Evolutionary conservation across 2,113 vertebrate genomes (phyloP), one percentile per base, ranked within the genome.

Genomic region (Sporophila hypoxantha): DNA sequence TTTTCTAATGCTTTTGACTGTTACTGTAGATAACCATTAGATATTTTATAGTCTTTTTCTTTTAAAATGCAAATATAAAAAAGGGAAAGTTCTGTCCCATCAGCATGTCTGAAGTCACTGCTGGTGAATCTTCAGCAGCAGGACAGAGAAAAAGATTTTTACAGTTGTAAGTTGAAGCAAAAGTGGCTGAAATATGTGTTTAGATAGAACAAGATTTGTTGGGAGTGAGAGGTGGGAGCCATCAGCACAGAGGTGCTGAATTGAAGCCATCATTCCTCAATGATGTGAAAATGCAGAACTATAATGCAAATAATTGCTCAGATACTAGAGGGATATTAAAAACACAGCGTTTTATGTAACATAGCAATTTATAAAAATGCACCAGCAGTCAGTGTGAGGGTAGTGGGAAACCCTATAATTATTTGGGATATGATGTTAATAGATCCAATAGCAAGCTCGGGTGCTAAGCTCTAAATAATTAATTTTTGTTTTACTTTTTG

Each of bases 171-270:
- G 62, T 62, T 88, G 78, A 91, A 86, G 70, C 10, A 83, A 92
- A 94, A 79, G 55, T 86, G 74, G 75, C 82, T 94, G 91, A 90
- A 92, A 79, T 60, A 36, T 32, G n/a, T 77, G 76, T 82, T 94
- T 62, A 81, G 89, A 53, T 86, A 69, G 61, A 80, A 44, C 19
- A 47, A 89, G 60, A 88, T 67, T 65, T 52, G 56, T 88, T 89
- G 67, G 60, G 80, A 94, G 80, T 70, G 85, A 91, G 69, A 76
- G 65, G 83, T 69, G 80, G 76, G 76, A 93, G 80, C 82, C 88
- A 41, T 86, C 82, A 91, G 74, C 77, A 86, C 85, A 95, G 91
- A 92, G 91, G 88, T 93, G 88, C 67, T 91, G 91, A 95, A 93
- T 84, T 86, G 85, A 76, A 95, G 91, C 64, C 41, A 67, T 93